Evolutionary conservation across 2,888 invertebrate species (phyloP).

Genomic region (Punctoribates punctum): DNA sequence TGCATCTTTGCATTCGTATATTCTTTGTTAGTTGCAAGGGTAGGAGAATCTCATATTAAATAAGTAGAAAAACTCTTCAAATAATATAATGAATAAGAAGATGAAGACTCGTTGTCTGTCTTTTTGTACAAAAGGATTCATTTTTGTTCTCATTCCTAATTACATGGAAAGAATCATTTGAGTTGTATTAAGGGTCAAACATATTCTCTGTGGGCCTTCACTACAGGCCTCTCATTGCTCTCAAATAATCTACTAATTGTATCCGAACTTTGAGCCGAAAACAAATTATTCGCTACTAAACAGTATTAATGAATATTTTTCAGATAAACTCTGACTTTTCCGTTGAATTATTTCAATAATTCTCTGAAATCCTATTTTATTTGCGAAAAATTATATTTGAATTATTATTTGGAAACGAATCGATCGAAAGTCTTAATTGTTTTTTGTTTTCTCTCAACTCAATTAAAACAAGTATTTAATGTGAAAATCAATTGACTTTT

Average conservation of each 20-base stretch:
- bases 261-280: not conserved
- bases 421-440: no score
- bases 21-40: not conserved
- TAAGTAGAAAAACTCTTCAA: not conserved
- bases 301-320: no score
- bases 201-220: not conserved
- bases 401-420: no score
- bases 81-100: not conserved
- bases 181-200: constrained; percentile 7
- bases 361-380: no score
- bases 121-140: not conserved
- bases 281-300: no score
- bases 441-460: no score
- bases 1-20: no score
- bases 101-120: not conserved
- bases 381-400: no score
- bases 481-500: no score
- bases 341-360: no score
- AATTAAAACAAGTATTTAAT: no score
- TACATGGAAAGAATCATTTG: constrained; percentile 21
- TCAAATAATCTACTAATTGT: constrained; percentile 1
- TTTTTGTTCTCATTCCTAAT: constrained; percentile 25
- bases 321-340: no score
- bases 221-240: not conserved
- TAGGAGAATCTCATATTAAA: not conserved